Evolutionary conservation across 2,797 vertebrate species (phyloP), one percentile per base, ranked within the genome.

Genomic region (Diplodus sargus): DNA sequence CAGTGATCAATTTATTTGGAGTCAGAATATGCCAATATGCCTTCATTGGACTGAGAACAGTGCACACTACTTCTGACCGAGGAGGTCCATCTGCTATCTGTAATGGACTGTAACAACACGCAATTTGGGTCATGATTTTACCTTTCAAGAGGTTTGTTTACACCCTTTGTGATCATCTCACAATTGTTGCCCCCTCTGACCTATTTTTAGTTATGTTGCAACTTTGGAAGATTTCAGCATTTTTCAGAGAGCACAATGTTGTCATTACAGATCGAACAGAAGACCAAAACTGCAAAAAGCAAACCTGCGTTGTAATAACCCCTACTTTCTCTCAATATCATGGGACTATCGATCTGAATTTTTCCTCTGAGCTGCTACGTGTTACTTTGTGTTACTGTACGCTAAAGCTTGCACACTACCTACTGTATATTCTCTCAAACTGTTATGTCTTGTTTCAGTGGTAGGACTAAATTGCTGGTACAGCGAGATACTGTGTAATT

Each of bases 401-500:
- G 14, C 9, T 30, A 30, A 34, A 70, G 22, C 30, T 28, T 10
- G 9, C 3, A 30, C 52, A 8, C 47, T 60, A 52, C 16, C 18
- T 39, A 39, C 5, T 62, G 8, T 47, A 17, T 61, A 74, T 48
- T 34, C 58, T 52, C 8, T 51, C 7, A 25, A 6, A 48, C 43
- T 45, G 43, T 18, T 13, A 10, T 17, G 14, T 74, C 11, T 4
- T 30, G 7, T 48, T 42, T 34, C 68, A 9, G 2, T 28, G 42
- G 2, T 25, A 22, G 5, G n/a, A 52, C 17, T 28, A 49, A 1
- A 17, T 61, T 70, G 52, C 34, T 74, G 30, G 57, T 34, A 20
- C 57, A 63, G 45, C 63, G 8, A 70, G 30, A 78, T 45, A 30
- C 25, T 62, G 51, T 42, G 30, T 76, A 13, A 62, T 65, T 60